Evolutionary conservation across 2,113 vertebrate genomes (phyloP), one percentile per base, ranked within the genome.

Genomic region (Cyanoramphus novaezelandiae): DNA sequence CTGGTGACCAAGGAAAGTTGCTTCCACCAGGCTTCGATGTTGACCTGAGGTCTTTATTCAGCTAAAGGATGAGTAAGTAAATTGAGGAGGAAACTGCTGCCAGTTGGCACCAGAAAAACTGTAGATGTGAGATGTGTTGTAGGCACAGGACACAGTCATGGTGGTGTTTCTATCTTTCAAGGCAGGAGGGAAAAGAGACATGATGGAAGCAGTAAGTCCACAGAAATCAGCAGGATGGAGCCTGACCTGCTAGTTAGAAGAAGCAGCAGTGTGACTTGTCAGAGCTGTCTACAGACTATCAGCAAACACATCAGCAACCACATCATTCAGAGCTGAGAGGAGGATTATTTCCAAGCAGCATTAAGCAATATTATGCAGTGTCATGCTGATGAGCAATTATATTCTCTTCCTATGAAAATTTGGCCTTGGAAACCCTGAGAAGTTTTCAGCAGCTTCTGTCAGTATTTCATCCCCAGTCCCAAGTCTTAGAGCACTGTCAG

Each of bases 231-330:
- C 72, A 65, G 74, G 39, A 50, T 55, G 57, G 33, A 57, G 21
- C 25, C 67, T 88, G 64, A 43, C 4, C 1, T 41, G 44, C 69
- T 41, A 41, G 28, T 49, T 25, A 59, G 88, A 57, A 55, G 37
- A 52, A 41, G 55, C 13, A 4, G 39, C 13, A 55, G 35, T 1
- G 27, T 57, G 25, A 13, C 69, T 86, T 84, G 83, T 83, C 77
- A 96, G 83, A 82, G 23, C 49, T 79, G 69, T 86, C 69, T 74
- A n/a, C 62, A 76, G 44, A 53, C 65, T 82, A 82, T 92, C 93
- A 94, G 49, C 74, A 67, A 93, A 65, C 60, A 75, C 65, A 71
- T 95, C 85, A 92, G 90, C 69, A 88, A 35, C 76, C 83, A 89
- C 88, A 87, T 82, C 62, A 87, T 63, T 94, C 59, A 71, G 67